Evolutionary conservation across 2,113 vertebrate genomes (phyloP).

Genomic region (Nycticorax nycticorax): DNA sequence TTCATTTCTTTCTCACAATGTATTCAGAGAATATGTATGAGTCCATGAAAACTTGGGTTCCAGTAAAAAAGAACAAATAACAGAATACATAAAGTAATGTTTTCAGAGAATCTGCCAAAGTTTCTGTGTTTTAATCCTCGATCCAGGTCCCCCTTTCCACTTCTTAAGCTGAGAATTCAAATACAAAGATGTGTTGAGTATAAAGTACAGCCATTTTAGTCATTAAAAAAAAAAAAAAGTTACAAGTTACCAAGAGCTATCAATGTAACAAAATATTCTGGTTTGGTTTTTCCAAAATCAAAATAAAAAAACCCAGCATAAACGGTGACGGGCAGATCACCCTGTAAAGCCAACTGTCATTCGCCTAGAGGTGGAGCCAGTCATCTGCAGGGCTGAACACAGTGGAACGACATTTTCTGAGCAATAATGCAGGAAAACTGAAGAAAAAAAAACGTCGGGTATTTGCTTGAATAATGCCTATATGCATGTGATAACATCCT

Average conservation of each 20-base stretch:
- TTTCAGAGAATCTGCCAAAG: background rate
- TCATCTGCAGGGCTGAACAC: conserved; percentile 21
- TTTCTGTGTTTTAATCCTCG: background rate
- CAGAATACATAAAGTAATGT: background rate
- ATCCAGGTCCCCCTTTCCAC: background rate
- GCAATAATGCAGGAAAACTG: background rate
- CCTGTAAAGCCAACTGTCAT: background rate
- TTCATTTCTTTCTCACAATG: background rate
- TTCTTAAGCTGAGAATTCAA: background rate
- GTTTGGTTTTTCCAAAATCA: background rate
- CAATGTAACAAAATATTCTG: background rate
- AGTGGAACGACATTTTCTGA: background rate
- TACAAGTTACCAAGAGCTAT: background rate
- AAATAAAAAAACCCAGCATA: background rate
- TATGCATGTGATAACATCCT: background rate
- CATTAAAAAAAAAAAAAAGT: background rate
- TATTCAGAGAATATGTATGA: background rate
- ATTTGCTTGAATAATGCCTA: background rate
- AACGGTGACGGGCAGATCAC: background rate
- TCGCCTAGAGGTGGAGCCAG: conserved; percentile 61
- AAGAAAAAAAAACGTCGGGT: background rate
- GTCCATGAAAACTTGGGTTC: background rate
- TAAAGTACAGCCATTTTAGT: background rate
- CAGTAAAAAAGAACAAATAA: background rate
- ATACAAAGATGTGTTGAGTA: background rate